Evolutionary conservation across 2,113 vertebrate genomes (phyloP).

Genomic region (Morone chrysops): DNA sequence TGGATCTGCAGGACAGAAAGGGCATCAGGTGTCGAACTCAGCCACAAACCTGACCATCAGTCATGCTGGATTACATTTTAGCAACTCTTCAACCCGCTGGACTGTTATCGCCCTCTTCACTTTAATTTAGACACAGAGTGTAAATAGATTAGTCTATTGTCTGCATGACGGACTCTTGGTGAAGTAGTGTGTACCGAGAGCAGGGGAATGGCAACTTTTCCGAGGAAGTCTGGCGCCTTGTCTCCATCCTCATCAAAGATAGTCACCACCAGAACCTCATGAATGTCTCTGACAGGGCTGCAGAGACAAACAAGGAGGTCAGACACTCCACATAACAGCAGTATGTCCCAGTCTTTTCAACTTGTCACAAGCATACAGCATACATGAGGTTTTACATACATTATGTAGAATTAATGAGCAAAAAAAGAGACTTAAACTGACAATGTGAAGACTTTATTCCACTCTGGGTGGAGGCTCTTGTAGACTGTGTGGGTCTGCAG

Average conservation of each 20-base stretch:
- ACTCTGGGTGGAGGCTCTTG: conserved; percentile 95
- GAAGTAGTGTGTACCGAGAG: conserved; percentile 88
- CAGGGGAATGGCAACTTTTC: conserved; percentile 94
- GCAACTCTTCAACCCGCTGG: conserved; percentile 36
- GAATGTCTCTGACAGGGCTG: conserved; percentile 96
- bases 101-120: conserved; percentile 63
- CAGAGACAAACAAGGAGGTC: conserved; percentile 41
- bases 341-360: neutral
- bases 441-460: conserved; percentile 97
- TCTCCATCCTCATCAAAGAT: conserved; percentile 98
- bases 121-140: conserved; percentile 69
- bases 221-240: conserved; percentile 97
- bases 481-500: conserved; percentile 95
- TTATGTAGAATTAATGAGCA: neutral
- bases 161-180: conserved; percentile 33
- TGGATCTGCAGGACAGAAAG: conserved; percentile 86
- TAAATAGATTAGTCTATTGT: conserved; percentile 59
- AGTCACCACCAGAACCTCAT: conserved; percentile 93
- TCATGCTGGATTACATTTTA: conserved; percentile 69
- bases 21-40: conserved; percentile 68
- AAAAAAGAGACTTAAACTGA: conserved; percentile 82
- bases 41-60: conserved; percentile 65
- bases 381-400: neutral
- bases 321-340: conserved; percentile 1
- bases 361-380: neutral